A percentile compares a stretch with the other conserved stretches of the same genome.
Evolutionary conservation across 2,888 invertebrate species (phyloP).

Genomic region (Ischnura elegans): DNA sequence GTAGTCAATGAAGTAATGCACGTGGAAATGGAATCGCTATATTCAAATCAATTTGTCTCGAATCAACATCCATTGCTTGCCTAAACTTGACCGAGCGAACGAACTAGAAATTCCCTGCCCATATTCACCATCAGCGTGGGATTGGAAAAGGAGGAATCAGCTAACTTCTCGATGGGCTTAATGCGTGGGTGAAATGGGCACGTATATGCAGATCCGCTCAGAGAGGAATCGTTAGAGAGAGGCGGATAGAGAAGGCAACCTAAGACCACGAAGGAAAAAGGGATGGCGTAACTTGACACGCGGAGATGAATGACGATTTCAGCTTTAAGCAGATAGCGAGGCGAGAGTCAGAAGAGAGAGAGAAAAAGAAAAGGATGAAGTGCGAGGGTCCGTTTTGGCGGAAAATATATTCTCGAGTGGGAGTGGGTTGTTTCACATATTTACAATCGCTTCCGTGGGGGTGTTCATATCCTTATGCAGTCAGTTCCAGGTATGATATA

Average conservation of each 20-base stretch:
- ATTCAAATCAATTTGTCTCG: neutral
- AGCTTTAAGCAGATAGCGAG: neutral
- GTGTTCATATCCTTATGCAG: neutral
- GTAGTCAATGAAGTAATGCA: too few relatives aligned
- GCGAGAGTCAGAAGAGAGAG: slow-evolving; percentile 13
- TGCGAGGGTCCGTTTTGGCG: neutral
- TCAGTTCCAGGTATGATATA: neutral
- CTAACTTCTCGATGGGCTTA: neutral
- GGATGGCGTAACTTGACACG: neutral
- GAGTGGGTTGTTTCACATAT: neutral
- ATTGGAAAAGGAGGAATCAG: neutral
- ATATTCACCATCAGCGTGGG: neutral
- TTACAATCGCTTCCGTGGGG: neutral
- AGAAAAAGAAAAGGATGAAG: neutral
- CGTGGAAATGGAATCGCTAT: neutral
- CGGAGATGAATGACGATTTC: slow-evolving; percentile 22
- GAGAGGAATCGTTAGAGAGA: neutral
- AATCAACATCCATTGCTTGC: neutral
- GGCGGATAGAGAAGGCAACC: neutral
- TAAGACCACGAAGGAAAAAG: neutral
- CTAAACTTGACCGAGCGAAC: neutral
- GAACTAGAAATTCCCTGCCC: neutral
- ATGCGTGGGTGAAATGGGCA: neutral
- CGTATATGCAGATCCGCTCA: neutral
- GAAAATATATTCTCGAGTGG: neutral